Evolutionary conservation across 2,113 vertebrate genomes (phyloP).

Genomic region (Odontophorus gujanensis): DNA sequence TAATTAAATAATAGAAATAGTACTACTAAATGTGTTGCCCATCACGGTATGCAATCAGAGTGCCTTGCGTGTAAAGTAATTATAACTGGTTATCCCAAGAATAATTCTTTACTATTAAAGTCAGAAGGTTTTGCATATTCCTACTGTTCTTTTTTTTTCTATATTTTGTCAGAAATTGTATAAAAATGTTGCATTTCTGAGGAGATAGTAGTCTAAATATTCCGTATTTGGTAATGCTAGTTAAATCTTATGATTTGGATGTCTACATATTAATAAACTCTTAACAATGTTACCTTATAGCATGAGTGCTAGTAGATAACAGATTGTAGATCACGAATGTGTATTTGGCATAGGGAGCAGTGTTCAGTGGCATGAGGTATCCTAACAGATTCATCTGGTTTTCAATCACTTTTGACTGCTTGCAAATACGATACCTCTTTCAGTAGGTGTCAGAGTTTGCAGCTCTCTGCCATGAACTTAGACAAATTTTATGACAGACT

Average conservation of each 20-base stretch:
- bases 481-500: slow-evolving; percentile 71
- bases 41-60: slow-evolving; percentile 14
- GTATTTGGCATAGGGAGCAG: slow-evolving; percentile 66
- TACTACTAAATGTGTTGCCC: slow-evolving; percentile 59
- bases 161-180: not conserved
- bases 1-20: slow-evolving; percentile 23
- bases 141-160: not conserved
- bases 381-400: slow-evolving; percentile 62
- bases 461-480: slow-evolving; percentile 71
- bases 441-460: slow-evolving; percentile 70
- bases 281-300: slow-evolving; percentile 41
- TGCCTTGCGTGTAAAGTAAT: not conserved
- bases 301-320: slow-evolving; percentile 45
- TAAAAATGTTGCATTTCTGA: not conserved
- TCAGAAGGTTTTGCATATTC: not conserved
- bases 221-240: not conserved
- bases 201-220: not conserved
- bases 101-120: not conserved
- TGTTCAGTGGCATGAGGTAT: slow-evolving; percentile 69
- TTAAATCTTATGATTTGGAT: not conserved
- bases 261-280: slow-evolving; percentile 40
- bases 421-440: slow-evolving; percentile 67
- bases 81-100: not conserved
- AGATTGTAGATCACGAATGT: slow-evolving; percentile 61
- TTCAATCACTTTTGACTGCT: slow-evolving; percentile 62